Evolutionary conservation across 2,888 invertebrate species (phyloP), one percentile per base, ranked within the genome.

Genomic region (Torymus auratus): DNA sequence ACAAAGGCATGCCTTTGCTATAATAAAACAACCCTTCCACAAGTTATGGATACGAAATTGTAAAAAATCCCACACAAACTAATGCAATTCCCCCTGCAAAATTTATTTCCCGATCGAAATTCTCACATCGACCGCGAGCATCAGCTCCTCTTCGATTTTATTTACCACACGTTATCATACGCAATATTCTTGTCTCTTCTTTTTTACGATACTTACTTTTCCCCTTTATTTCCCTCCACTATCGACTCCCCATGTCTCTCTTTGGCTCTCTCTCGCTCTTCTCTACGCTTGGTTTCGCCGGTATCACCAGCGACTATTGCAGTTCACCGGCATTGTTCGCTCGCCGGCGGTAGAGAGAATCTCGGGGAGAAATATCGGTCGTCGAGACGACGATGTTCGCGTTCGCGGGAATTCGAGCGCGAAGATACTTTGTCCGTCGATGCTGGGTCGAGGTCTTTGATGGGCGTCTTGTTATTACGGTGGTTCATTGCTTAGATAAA

Each of bases 61-160:
- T 7, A 28, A 28, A 28, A 28, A 4, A 7, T 28, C 28, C 28
- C 7, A 58, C 11, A 41, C 15, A 23, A 69, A 15, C 41, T 10
- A 14, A 55, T 17, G 12, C 14, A n/a, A 14, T 2, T 56, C 50
- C 10, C 15, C 12, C 17, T 13, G n/a, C 15, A 58, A 61, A 52
- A 71, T 53, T 52, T 52, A 61, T 61, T 11, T 14, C 10, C 4
- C n/a, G 28, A 28, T 28, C 28, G 7, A 28, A 28, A 28, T 28
- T 28, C 28, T 28, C 28, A 28, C 28, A 4, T 28, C 28, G 28
- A 28, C 28, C 28, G 28, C 3, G 7, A 28, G 7, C 28, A 28
- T 28, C n/a, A n/a, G 41, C 73, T 13, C 14, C 14, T 73, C 64
- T 73, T 65, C 65, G 56, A 64, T 65, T 73, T 73, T 73, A 64